phyloP scores from a whole-genome alignment of 1,140 invertebrate genomes.

The Drosophila truncata region DNA sequence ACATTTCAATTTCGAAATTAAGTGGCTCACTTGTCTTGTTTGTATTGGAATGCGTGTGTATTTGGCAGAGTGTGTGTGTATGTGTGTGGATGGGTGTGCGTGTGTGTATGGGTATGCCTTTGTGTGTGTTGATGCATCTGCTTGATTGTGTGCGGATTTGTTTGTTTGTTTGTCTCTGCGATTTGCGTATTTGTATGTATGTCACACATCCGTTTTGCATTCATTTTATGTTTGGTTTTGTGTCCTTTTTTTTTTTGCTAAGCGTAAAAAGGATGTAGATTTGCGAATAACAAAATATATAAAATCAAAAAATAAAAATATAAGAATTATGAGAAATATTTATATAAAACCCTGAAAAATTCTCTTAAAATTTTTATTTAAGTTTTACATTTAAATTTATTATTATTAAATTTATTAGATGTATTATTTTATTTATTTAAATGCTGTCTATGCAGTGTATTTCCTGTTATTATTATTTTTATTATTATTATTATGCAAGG shows the following conservation, averaged over 20 bases:
- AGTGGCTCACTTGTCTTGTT: constrained; percentile 75
- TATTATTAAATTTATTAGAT: not conserved
- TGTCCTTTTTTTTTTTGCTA: constrained; percentile 22
- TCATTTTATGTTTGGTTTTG: constrained; percentile 51
- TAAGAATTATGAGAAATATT: not conserved
- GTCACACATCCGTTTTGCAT: constrained; percentile 65
- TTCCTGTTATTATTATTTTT: not conserved
- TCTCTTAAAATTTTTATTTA: not conserved
- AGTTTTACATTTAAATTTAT: not conserved
- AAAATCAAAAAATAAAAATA: not conserved
- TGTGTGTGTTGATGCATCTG: constrained; percentile 39
- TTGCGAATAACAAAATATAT: not conserved
- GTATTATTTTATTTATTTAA: not conserved
- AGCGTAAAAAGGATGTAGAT: not conserved
- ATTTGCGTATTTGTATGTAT: constrained; percentile 36
- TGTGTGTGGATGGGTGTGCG: constrained; percentile 9
- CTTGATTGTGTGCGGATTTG: constrained; percentile 25
- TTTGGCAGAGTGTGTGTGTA: constrained; percentile 11
- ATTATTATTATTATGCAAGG: constrained; percentile 59
- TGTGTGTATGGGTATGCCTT: constrained; percentile 4
- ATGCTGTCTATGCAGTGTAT: not conserved
- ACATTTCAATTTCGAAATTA: constrained; percentile 82
- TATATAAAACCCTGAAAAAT: not conserved
- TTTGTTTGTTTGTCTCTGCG: constrained; percentile 9
- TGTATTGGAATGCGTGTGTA: constrained; percentile 47